Conservation (phyloP, 2,888 invertebrate genomes). For the Lacanobia oleracea region DNA sequence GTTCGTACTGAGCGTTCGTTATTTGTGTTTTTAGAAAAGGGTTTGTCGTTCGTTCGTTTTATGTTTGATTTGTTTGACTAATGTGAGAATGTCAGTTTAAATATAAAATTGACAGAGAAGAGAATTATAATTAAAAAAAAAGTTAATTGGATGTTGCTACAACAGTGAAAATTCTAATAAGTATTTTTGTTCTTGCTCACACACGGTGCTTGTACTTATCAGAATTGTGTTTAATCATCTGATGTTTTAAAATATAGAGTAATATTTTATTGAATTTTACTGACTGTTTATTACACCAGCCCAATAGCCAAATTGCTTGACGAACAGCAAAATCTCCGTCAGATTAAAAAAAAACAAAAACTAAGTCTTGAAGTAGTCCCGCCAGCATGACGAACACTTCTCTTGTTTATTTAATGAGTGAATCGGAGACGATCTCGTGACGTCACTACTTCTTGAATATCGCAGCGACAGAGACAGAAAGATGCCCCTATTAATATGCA, state of each 20-base stretch:
- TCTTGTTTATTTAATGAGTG: conserved; percentile 90
- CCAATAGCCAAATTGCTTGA: neutral
- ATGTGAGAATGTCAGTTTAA: too few relatives aligned
- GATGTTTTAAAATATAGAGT: too few relatives aligned
- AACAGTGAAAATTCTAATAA: neutral
- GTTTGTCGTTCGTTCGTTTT: neutral
- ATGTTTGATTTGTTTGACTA: neutral
- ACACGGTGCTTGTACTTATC: too few relatives aligned
- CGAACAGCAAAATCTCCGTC: neutral
- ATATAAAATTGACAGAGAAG: too few relatives aligned
- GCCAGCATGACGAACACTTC: conserved; percentile 72
- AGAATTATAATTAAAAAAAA: neutral
- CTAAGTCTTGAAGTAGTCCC: conserved; percentile 31
- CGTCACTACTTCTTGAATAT: conserved; percentile 84
- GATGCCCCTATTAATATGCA: conserved; percentile 55
- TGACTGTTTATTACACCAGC: too few relatives aligned
- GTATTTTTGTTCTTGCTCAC: neutral
- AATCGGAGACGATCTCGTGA: conserved; percentile 88
- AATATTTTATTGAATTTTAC: too few relatives aligned
- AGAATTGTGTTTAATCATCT: too few relatives aligned
- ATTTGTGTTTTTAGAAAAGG: conserved; percentile 11
- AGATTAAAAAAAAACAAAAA: neutral
- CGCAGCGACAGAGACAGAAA: conserved; percentile 73
- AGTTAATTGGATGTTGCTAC: conserved; percentile 4
- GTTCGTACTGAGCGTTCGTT: conserved; percentile 1